Evolutionary conservation across 2,888 invertebrate genomes (phyloP), one percentile per base, ranked within the genome.

Genomic region (Dusona sp.): DNA sequence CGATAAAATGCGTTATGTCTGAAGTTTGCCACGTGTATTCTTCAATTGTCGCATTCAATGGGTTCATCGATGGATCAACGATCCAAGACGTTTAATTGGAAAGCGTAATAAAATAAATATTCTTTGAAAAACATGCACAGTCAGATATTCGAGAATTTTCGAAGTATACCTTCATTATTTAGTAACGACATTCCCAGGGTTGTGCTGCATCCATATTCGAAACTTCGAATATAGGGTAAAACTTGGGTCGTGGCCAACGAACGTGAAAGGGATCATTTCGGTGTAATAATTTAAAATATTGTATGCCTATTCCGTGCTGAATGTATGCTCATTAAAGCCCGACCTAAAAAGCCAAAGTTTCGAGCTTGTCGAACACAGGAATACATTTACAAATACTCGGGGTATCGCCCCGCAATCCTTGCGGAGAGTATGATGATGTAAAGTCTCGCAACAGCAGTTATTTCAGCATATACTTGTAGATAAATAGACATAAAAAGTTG

Each of bases 281-380:
- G 19, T 38, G 36, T 67, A 38, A 67, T 38, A 68, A 68, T 68
- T 68, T 4, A 1, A 25, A 68, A 65, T 65, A 65, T 65, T 38
- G 36, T 67, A 38, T 67, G 13, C 38, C n/a, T 38, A 29, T 29
- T 61, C 29, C 42, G 9, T 42, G 22, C 42, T 29, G 61, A 25
- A 68, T 68, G 36, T 67, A 67, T 36, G 68, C 68, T 38, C 38
- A 68, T 68, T 38, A 68, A 68, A 61, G 61, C 22, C n/a, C 38
- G 68, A 68, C 68, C 68, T 42, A 25, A 42, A 68, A 68, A 68
- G 22, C 68, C 38, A 38, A 22, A 68, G 38, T 68, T 68, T 65
- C 65, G 36, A 36, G 65, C 36, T 65, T 65, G 33, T 65, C 65
- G 38, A 68, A 68, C 22, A 25, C 68, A 25, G n/a, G 68, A 38